Percentiles rank a stretch among this genome's conserved stretches.
Evolutionary conservation across 2,113 vertebrate genomes (phyloP).

Genomic region (Piaya cayana): DNA sequence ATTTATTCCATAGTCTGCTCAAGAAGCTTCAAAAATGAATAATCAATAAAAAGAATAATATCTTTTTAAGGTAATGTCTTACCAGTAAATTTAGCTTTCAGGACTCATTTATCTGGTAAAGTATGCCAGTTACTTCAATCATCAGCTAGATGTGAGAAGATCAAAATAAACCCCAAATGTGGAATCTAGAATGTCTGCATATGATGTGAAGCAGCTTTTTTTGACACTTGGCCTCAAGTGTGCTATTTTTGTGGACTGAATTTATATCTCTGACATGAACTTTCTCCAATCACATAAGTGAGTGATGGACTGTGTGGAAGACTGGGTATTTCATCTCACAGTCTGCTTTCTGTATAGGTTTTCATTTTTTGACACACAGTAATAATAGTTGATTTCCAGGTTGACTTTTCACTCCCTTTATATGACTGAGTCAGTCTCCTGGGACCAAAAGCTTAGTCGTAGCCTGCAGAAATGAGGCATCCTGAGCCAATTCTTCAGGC

Average conservation of each 20-base stretch:
- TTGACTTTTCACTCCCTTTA: neutral
- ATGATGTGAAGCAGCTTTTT: neutral
- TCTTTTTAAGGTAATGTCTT: neutral
- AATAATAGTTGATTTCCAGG: neutral
- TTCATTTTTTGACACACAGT: neutral
- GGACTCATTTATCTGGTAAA: neutral
- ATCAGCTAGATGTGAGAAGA: neutral
- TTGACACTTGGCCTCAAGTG: neutral
- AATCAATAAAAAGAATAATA: neutral
- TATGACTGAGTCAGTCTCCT: neutral
- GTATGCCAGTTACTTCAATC: neutral
- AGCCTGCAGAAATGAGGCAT: neutral
- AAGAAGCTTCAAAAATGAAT: neutral
- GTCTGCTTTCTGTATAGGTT: neutral
- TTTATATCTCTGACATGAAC: neutral
- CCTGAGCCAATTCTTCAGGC: neutral
- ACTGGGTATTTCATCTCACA: neutral
- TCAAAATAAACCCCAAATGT: neutral
- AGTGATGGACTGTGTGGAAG: neutral
- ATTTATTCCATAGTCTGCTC: neutral
- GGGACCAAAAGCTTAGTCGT: neutral
- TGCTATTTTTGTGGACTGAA: neutral
- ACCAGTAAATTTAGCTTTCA: neutral
- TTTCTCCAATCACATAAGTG: neutral
- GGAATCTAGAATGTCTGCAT: neutral